Evolutionary conservation across 2,797 vertebrate species (phyloP).

Genomic region (Paguma larvata): DNA sequence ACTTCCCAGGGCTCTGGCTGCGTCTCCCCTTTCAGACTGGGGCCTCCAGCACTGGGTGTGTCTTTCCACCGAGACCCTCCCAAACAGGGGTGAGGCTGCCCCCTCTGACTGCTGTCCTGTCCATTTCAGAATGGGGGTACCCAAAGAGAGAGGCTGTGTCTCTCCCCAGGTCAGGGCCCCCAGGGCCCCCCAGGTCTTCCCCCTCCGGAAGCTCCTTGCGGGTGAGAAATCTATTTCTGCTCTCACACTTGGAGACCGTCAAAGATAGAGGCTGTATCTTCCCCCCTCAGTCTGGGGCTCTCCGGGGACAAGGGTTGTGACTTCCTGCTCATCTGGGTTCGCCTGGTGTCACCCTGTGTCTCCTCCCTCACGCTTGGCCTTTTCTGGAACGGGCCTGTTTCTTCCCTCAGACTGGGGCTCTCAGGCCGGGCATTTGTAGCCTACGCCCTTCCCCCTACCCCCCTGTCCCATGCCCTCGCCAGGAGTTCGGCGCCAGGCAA

Average conservation of each 20-base stretch:
- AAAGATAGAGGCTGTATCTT: neutral
- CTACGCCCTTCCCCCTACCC: accelerated
- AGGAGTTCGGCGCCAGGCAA: slow-evolving; percentile 77
- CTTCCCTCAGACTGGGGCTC: neutral
- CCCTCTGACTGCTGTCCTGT: neutral
- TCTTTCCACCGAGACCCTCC: neutral
- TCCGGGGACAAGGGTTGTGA: neutral
- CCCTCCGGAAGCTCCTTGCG: neutral
- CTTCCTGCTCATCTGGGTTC: neutral
- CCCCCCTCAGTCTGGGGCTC: neutral
- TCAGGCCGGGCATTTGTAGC: neutral
- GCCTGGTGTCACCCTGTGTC: neutral
- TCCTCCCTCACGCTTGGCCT: neutral
- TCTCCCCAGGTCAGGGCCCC: neutral
- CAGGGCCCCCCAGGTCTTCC: neutral
- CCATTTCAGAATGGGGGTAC: neutral
- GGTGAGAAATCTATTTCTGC: neutral
- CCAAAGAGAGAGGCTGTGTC: neutral
- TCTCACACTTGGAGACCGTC: neutral
- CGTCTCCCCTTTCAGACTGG: neutral
- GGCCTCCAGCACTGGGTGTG: accelerated
- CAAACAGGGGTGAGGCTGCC: neutral
- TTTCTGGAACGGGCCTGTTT: neutral
- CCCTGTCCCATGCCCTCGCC: neutral
- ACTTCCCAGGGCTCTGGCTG: neutral